Base-by-base conservation (phyloP, 2,113 vertebrate genomes). In the Progne subis region DNA sequence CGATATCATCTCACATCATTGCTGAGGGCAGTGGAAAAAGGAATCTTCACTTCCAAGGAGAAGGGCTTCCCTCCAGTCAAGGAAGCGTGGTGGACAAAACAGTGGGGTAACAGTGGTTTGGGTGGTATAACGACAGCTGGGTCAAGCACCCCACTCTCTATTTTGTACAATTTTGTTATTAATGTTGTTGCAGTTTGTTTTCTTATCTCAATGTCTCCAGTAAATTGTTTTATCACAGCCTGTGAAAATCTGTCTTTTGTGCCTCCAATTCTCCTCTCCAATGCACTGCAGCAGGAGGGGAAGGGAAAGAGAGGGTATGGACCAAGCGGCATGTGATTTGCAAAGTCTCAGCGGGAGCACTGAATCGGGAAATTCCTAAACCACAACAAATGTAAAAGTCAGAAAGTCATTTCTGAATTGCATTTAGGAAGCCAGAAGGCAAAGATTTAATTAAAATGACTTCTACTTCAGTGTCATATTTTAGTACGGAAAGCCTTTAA, bases 11-110 rank as follows among this genome's bases (percentile, higher is more conserved):
- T 68, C 53, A 68, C 26, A 52, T 44, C 26, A 9, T 23, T 7
- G 3, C 17, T 1, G 1, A 20, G 32, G 14, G 26, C 37, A 59
- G 44, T 0, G 0, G 31, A 37, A 50, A 50, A 52, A 26, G 25
- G 26, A 44, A 9, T 52, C 21, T 37, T 60, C 11, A 17, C 14
- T 68, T 77, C 26, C 26, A 52, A 52, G 46, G 21, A 26, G 32
- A 68, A 59, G 21, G 14, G 11, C 4, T 5, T 77, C 21, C 63
- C 37, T 32, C 32, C 31, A 44, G 46, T 17, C 32, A 77, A 26
- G 17, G 20, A 43, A 34, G 61, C 0, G 0, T 11, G 26, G 52
- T 0, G 0, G 20, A 44, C 25, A 50, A 47, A 37, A 6, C 0
- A 0, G 7, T 14, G 31, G 3, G 8, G 26, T 37, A 34, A 14